phyloP scores from a whole-genome alignment of 2,888 invertebrate genomes.

The Phania funesta region DNA sequence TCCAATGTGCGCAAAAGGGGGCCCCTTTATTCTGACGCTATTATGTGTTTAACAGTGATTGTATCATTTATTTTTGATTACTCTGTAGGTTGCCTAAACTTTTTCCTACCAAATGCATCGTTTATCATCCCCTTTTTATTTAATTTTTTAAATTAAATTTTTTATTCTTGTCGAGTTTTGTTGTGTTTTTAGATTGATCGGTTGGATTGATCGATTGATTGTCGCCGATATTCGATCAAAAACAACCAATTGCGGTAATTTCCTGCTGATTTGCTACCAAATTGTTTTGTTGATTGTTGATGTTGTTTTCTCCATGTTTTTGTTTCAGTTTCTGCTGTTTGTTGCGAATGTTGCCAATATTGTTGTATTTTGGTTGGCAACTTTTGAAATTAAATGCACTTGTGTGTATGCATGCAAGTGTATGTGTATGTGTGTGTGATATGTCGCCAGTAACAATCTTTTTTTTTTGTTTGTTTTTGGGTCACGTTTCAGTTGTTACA shows the following conservation, averaged over 20 bases:
- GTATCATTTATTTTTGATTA: not conserved
- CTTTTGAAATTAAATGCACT: constrained; percentile 53
- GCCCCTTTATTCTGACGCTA: too few relatives aligned
- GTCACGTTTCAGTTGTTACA: constrained; percentile 68
- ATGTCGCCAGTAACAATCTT: constrained; percentile 38
- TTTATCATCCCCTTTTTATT: constrained; percentile 50
- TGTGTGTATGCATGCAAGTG: constrained; percentile 67
- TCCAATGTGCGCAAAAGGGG: too few relatives aligned
- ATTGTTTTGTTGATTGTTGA: constrained; percentile 72
- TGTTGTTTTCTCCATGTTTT: constrained; percentile 68
- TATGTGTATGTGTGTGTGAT: not conserved
- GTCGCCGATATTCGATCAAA: constrained; percentile 73
- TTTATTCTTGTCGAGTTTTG: constrained; percentile 43
- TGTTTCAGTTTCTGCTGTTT: constrained; percentile 13
- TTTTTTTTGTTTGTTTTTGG: constrained; percentile 64
- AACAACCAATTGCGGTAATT: constrained; percentile 78
- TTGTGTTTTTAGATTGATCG: constrained; percentile 70
- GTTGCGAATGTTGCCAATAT: constrained; percentile 59
- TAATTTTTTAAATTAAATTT: constrained; percentile 31
- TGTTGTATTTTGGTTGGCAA: constrained; percentile 52
- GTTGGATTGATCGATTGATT: constrained; percentile 79
- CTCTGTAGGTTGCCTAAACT: not conserved
- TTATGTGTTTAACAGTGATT: too few relatives aligned
- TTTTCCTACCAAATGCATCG: constrained; percentile 15
- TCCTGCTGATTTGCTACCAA: constrained; percentile 78